These are phyloP conservation scores for Trissolcus brochymenae DNA, from an alignment of 2,888 invertebrate species.

Conservation along the genomic window DNA sequence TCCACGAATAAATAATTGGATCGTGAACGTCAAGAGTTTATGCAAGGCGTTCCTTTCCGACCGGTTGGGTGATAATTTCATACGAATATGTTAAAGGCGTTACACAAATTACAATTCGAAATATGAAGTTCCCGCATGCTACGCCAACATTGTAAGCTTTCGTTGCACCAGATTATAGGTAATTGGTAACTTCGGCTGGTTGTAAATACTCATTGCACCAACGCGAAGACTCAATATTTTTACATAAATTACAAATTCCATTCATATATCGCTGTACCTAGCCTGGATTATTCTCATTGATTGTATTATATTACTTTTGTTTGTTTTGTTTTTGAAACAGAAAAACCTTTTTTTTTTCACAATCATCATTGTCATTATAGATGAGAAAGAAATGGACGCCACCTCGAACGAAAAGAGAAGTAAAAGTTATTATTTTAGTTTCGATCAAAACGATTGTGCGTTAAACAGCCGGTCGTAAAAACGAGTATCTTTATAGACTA, in stretches of 20 bases:
- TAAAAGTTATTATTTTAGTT: not conserved
- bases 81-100: constrained; percentile 27
- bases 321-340: too few species aligned
- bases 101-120: constrained; percentile 21
- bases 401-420: too few species aligned
- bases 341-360: too few species aligned
- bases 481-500: constrained; percentile 6
- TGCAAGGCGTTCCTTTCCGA: constrained; percentile 16
- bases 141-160: constrained; percentile 10
- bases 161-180: constrained; percentile 13
- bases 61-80: constrained; percentile 37
- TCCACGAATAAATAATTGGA: constrained; percentile 37
- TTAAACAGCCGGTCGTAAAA: constrained; percentile 15
- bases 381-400: too few species aligned
- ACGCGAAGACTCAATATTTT: too few species aligned
- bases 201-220: too few species aligned
- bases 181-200: constrained; percentile 7
- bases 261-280: too few species aligned
- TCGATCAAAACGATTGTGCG: constrained; percentile 4
- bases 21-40: constrained; percentile 31
- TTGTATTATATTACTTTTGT: too few species aligned
- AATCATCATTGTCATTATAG: too few species aligned
- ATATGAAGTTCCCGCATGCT: constrained; percentile 12
- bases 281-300: too few species aligned
- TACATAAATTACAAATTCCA: too few species aligned